Evolutionary conservation across 2,888 invertebrate species (phyloP).

Genomic region (Sarcophaga variegata): DNA sequence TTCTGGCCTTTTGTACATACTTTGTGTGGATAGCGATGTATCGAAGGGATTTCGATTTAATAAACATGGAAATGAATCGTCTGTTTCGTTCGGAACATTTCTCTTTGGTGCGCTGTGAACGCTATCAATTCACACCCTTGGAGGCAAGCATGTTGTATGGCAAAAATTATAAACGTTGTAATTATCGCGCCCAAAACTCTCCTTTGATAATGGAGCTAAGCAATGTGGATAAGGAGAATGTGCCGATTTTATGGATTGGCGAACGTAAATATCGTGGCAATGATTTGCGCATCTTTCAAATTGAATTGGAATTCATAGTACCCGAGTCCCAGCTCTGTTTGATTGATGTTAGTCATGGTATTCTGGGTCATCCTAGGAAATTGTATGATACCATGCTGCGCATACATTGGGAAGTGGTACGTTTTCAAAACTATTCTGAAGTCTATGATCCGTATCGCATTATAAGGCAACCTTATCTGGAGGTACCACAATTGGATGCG

Average conservation of each 20-base stretch:
- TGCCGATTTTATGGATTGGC: slow-evolving; percentile 80
- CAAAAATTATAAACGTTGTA: slow-evolving; percentile 75
- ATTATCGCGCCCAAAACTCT: slow-evolving; percentile 78
- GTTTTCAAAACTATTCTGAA: slow-evolving; percentile 73
- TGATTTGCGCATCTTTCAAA: slow-evolving; percentile 75
- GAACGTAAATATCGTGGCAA: slow-evolving; percentile 79
- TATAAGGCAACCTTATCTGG: slow-evolving; percentile 75
- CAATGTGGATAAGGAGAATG: slow-evolving; percentile 73
- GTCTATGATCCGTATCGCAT: slow-evolving; percentile 79
- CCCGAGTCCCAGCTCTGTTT: slow-evolving; percentile 77
- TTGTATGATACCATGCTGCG: slow-evolving; percentile 78
- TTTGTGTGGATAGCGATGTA: slow-evolving; percentile 80
- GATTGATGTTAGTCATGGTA: slow-evolving; percentile 78
- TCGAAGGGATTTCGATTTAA: slow-evolving; percentile 77
- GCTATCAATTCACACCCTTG: slow-evolving; percentile 72
- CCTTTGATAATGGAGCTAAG: slow-evolving; percentile 79
- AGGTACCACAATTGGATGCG: slow-evolving; percentile 74
- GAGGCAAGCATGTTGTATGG: slow-evolving; percentile 78
- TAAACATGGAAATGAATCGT: slow-evolving; percentile 79
- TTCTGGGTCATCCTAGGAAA: slow-evolving; percentile 78
- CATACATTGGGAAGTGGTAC: slow-evolving; percentile 76
- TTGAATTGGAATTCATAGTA: slow-evolving; percentile 79
- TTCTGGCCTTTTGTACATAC: slow-evolving; percentile 77
- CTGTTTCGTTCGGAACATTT: slow-evolving; percentile 80
- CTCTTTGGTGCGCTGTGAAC: slow-evolving; percentile 72